These are phyloP conservation scores for Drosophila rufa DNA, from an alignment of 1,140 invertebrate species.

Conservation along the genomic window DNA sequence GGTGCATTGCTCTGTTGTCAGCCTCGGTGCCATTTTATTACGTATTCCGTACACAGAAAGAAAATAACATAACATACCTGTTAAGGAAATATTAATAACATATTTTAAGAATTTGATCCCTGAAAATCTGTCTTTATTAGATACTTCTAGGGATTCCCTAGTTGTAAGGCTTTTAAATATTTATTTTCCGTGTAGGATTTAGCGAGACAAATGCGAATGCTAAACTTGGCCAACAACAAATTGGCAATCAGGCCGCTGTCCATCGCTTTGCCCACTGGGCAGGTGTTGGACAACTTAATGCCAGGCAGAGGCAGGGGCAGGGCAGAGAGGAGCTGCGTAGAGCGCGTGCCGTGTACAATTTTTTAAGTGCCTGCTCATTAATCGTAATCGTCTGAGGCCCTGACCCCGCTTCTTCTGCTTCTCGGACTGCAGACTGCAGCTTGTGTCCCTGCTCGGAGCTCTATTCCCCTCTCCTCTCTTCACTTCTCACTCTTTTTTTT, in stretches of 20 bases:
- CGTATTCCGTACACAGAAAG: slow-evolving; percentile 3
- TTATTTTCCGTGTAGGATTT: slow-evolving; percentile 37
- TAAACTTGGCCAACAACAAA: slow-evolving; percentile 66
- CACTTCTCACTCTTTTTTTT: neutral
- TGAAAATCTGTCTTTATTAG: no score
- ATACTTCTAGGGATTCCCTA: no score
- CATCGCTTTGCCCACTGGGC: slow-evolving; percentile 62
- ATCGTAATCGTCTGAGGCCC: slow-evolving; percentile 70
- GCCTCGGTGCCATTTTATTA: slow-evolving; percentile 19
- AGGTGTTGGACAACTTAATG: slow-evolving; percentile 81
- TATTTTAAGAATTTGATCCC: no score
- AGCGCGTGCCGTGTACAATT: slow-evolving; percentile 73
- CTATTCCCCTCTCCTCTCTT: neutral
- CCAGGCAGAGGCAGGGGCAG: slow-evolving; percentile 8
- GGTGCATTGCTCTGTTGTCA: slow-evolving; percentile 27
- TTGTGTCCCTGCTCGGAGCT: slow-evolving; percentile 3
- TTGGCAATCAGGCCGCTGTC: slow-evolving; percentile 75
- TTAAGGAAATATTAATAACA: no score
- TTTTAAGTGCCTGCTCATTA: slow-evolving; percentile 77
- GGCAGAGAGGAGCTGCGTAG: slow-evolving; percentile 43
- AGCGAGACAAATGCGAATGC: slow-evolving; percentile 57
- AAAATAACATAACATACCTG: no score
- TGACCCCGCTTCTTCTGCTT: slow-evolving; percentile 14
- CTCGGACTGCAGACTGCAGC: neutral
- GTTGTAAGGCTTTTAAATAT: neutral